Evolutionary conservation across 1,140 invertebrate species (phyloP), one percentile per base, ranked within the genome.

Genomic region (Lysiphlebus fabarum): DNA sequence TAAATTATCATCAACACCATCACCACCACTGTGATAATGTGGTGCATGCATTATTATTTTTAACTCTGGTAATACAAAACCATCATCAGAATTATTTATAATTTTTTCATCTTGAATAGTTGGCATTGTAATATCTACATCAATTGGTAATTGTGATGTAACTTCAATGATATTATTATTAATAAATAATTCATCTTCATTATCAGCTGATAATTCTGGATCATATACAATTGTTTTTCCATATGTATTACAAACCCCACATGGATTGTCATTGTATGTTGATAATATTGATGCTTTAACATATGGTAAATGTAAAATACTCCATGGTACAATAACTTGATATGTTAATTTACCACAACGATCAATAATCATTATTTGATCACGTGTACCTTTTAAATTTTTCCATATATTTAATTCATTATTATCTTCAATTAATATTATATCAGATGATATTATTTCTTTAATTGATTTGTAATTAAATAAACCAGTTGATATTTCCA

Each of bases 221-320:
- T 55, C 54, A n/a, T 40, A 42, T 12, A 54, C 49, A 5, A 47
- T n/a, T 5, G 45, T 43, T 6, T 43, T 55, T n/a, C 38, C 45
- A 58, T 51, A 53, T 14, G 66, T 64, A 38, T 70, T 44, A 44
- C 76, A 79, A 36, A 56, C 40, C 9, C 74, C 76, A 56, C 78
- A 80, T 0, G 76, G 76, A 38, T 78, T 64, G 7, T 78, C 75
- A n/a, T 71, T 65, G 47, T 73, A 70, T 0, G 78, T 78, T 8
- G 76, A 76, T 41, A 77, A 62, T 40, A 78, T 73, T 12, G 76
- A 75, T 1, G 74, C 76, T 64, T 76, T 78, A 1, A 78, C 74
- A 45, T 78, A 79, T 4, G 77, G 75, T 55, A 74, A 75, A n/a
- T 74, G 70, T 10, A 76, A 45, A 56, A 75, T 74, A 55, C 77